A percentile compares a stretch with the other conserved stretches of the same genome.
Evolutionary conservation across 2,888 invertebrate genomes (phyloP).

Genomic region (Eupeodes latifasciatus): DNA sequence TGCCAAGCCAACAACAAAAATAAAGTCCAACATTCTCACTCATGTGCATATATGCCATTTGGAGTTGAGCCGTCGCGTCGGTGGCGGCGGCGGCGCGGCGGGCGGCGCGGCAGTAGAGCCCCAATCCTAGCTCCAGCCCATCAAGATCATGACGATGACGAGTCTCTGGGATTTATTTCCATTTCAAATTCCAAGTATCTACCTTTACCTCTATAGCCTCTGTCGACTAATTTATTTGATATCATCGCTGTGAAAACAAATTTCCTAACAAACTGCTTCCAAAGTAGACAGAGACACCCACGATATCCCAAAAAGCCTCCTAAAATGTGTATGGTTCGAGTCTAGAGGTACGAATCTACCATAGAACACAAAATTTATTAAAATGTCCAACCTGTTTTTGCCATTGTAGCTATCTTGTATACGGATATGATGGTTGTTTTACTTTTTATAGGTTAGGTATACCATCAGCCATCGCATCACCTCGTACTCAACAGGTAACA

Average conservation of each 20-base stretch:
- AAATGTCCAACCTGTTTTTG: slow-evolving; percentile 59
- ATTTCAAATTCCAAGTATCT: slow-evolving; percentile 20
- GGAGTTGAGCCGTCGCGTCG: not conserved
- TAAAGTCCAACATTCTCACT: slow-evolving; percentile 22
- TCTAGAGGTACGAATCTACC: not conserved
- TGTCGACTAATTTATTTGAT: slow-evolving; percentile 49
- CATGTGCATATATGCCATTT: too few species aligned
- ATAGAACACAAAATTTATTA: slow-evolving; percentile 48
- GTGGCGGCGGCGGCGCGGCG: too few species aligned
- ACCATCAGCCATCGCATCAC: not conserved
- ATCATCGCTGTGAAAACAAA: slow-evolving; percentile 56
- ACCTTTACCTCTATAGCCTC: not conserved
- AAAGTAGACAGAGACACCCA: slow-evolving; percentile 60
- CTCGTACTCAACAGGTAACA: slow-evolving; percentile 18
- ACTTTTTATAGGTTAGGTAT: not conserved
- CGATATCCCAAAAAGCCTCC: slow-evolving; percentile 1
- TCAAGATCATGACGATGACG: not conserved
- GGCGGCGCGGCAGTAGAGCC: too few species aligned
- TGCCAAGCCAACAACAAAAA: not conserved
- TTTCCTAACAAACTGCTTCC: slow-evolving; percentile 59
- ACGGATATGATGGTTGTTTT: not conserved
- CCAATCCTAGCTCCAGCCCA: too few species aligned
- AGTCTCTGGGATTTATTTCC: slow-evolving; percentile 29
- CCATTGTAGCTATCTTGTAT: slow-evolving; percentile 24
- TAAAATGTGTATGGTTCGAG: not conserved